Evolutionary conservation across 1,140 invertebrate genomes (phyloP).

Genomic region (Lanistes nyassanus): DNA sequence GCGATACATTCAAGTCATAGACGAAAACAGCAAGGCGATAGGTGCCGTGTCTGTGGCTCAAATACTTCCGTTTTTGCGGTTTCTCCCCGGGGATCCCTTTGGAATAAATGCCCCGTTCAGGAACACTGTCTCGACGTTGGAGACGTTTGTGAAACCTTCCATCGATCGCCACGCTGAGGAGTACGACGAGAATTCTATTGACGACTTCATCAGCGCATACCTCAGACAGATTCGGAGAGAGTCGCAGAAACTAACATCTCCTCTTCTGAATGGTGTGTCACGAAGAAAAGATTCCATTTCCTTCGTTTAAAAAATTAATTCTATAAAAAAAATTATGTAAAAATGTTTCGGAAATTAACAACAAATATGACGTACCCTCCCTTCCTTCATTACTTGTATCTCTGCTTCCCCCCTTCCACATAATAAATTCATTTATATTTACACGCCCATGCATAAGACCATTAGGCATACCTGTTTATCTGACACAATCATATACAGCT

Average conservation of each 20-base stretch:
- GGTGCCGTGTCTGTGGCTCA: neutral
- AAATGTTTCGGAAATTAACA: too few relatives aligned
- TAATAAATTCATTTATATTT: too few relatives aligned
- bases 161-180: conserved; percentile 1
- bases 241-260: neutral
- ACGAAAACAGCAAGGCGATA: neutral
- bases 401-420: too few relatives aligned
- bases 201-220: conserved; percentile 35
- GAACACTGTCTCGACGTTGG: conserved; percentile 14
- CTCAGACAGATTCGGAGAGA: conserved; percentile 22
- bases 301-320: too few relatives aligned
- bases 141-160: conserved; percentile 10
- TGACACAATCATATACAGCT: too few relatives aligned
- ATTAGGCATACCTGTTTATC: too few relatives aligned
- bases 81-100: conserved; percentile 35
- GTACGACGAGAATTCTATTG: neutral
- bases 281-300: too few relatives aligned
- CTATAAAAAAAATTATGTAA: too few relatives aligned
- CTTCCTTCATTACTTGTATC: too few relatives aligned
- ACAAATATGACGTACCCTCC: too few relatives aligned
- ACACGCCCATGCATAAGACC: too few relatives aligned
- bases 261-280: too few relatives aligned
- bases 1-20: neutral
- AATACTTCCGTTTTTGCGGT: conserved; percentile 24
- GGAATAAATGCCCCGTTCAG: conserved; percentile 18